Percentiles rank a stretch among this genome's conserved stretches.
phyloP scores from a whole-genome alignment of 2,888 invertebrate species.

The Eupithecia inturbata region DNA sequence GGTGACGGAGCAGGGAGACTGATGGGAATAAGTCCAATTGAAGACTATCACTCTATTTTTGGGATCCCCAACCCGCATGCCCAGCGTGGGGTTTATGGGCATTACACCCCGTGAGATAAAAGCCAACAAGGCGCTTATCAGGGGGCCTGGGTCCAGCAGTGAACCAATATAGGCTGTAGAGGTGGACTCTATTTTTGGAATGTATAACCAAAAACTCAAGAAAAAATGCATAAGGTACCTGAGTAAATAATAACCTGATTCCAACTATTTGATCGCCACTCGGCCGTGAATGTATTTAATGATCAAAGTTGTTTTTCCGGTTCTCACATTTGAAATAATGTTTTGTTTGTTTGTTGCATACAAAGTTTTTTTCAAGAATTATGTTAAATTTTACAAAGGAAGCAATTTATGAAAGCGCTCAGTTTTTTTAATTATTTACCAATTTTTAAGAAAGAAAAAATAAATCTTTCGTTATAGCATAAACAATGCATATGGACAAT shows the following conservation, averaged over 20 bases:
- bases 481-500: not conserved
- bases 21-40: no score
- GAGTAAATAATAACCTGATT: slow-evolving; percentile 3
- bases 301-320: not conserved
- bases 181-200: not conserved
- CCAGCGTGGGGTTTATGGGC: no score
- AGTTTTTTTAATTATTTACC: no score
- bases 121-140: no score
- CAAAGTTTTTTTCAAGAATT: not conserved
- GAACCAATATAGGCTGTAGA: no score
- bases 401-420: not conserved
- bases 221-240: not conserved
- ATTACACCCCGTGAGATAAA: no score
- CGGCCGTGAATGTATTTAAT: slow-evolving; percentile 1
- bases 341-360: not conserved
- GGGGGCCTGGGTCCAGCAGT: no score
- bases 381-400: not conserved
- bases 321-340: not conserved
- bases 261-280: not conserved
- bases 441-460: no score
- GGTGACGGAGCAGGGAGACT: no score
- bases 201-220: not conserved
- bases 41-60: not conserved
- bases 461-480: no score
- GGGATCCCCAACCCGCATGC: no score